Evolutionary conservation across 2,113 vertebrate genomes (phyloP).

Genomic region (Cercocebus atys): DNA sequence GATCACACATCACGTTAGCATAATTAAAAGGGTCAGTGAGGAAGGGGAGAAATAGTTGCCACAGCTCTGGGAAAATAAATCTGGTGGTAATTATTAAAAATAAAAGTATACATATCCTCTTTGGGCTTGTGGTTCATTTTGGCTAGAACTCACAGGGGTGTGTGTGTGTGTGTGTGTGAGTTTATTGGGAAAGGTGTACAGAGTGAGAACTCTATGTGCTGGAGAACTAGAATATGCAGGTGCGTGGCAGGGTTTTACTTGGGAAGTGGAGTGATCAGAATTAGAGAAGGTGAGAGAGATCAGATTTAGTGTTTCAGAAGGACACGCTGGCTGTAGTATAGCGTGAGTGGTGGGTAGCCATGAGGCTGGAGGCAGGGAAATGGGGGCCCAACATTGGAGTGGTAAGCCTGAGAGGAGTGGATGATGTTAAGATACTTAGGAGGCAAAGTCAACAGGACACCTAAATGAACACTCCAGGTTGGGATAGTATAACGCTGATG

Average conservation of each 20-base stretch:
- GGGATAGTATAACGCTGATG: background rate
- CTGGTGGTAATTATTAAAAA: background rate
- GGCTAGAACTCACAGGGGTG: background rate
- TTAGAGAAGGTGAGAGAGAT: background rate
- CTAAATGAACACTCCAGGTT: background rate
- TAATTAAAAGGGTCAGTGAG: background rate
- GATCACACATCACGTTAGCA: background rate
- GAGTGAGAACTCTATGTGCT: background rate
- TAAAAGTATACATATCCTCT: background rate
- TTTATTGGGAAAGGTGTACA: background rate
- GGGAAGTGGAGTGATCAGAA: background rate
- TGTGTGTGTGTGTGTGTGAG: no score
- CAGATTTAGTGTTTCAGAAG: background rate
- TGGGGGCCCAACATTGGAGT: background rate
- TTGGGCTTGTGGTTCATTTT: background rate
- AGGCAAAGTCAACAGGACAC: background rate
- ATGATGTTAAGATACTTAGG: background rate
- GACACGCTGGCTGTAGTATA: background rate
- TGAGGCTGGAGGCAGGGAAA: background rate
- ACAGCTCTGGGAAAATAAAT: conserved; percentile 3
- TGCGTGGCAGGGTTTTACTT: background rate
- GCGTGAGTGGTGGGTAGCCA: no score
- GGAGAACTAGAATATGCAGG: background rate
- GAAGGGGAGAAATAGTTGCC: background rate
- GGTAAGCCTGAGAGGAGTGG: background rate